phyloP scores from a whole-genome alignment of 2,113 vertebrate genomes.

The Phaethornis superciliosus region DNA sequence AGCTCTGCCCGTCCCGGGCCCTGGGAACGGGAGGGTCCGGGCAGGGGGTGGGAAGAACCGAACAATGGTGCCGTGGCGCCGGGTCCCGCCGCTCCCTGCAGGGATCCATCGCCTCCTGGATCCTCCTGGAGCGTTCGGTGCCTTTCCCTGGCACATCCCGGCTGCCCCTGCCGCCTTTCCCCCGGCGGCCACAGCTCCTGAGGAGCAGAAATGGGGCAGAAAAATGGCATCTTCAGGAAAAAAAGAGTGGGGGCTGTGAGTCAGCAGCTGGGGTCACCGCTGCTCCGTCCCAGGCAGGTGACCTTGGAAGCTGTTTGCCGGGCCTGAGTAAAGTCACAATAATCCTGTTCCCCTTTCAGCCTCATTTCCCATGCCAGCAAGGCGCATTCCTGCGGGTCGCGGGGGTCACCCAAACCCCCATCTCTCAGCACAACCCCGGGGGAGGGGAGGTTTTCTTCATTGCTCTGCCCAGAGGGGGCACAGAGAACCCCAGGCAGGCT shows the following conservation, averaged over 20 bases:
- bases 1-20: accelerated
- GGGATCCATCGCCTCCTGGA: neutral
- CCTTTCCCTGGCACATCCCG: accelerated
- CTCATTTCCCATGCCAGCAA: constrained; percentile 5
- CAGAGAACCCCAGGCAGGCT: neutral
- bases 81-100: accelerated
- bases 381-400: neutral
- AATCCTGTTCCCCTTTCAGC: constrained; percentile 47
- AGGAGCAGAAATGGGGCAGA: neutral
- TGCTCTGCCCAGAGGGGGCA: neutral
- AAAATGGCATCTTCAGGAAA: too few species aligned
- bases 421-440: neutral
- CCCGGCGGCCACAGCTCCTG: accelerated
- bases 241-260: neutral
- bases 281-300: accelerated
- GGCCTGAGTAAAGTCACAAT: neutral
- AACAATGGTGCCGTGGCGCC: neutral
- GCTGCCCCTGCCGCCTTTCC: too few species aligned
- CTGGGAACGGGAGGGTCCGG: neutral
- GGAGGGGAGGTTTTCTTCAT: neutral
- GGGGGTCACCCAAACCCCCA: neutral
- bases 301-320: constrained; percentile 20
- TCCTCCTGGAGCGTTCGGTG: neutral
- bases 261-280: neutral
- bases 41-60: neutral